Evolutionary conservation across 2,888 invertebrate species (phyloP), one percentile per base, ranked within the genome.

Genomic region (Lycia hirtaria): DNA sequence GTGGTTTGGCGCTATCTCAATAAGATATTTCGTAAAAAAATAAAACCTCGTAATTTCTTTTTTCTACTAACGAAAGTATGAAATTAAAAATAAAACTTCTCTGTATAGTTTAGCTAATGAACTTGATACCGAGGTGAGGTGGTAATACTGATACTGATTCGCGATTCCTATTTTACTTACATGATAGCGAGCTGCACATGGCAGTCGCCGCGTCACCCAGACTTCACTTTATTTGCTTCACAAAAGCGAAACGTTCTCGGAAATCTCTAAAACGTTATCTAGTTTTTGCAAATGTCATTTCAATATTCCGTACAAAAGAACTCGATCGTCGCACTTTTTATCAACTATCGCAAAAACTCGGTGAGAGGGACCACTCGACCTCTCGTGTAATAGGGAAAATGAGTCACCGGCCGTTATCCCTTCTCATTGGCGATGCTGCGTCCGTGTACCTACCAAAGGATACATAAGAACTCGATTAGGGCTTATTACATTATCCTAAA

Each of bases 341-440:
- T 55, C 55, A 24, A 24, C 14, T 19, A 32, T 45, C 45, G 43
- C 62, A 64, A 64, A 67, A 65, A 60, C 43, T 41, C 48, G 24
- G 28, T 37, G 57, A 41, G 56, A 30, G 45, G 56, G 24, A 35
- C 15, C 47, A 35, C 33, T 53, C 51, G 49, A 56, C 49, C 28
- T 57, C 54, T 37, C 59, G 59, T 58, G 60, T 67, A 65, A 70
- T 67, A 62, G 49, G 64, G 61, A 65, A 62, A 69, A 59, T 62
- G 67, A 69, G 40, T 68, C 64, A 60, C 55, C 49, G 47, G 44
- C 48, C 37, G 33, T 55, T 49, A 45, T 51, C 41, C 37, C 32
- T 20, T 53, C 50, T 38, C 55, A 19, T 47, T 45, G 56, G 47
- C 45, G 53, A 62, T 33, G 44, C 41, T 24, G 30, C 33, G 43